Evolutionary conservation across 2,888 invertebrate genomes (phyloP).

Genomic region (Drosophila peninsularis): DNA sequence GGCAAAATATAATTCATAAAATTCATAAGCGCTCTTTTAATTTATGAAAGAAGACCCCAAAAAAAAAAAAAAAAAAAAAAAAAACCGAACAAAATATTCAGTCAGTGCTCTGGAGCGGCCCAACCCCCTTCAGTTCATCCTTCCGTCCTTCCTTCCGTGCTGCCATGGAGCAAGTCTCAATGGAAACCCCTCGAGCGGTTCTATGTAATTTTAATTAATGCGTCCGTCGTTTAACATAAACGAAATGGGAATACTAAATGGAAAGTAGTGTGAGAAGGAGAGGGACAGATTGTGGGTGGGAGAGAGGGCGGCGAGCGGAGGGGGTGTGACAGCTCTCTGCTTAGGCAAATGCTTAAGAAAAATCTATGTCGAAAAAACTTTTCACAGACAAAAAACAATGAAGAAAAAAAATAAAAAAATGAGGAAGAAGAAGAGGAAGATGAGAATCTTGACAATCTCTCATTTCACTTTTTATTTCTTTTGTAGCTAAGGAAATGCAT

Average conservation of each 20-base stretch:
- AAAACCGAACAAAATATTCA: not conserved
- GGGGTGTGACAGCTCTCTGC: constrained; percentile 2
- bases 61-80: constrained; percentile 1
- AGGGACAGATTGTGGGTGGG: constrained; percentile 10
- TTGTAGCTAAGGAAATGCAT: not conserved
- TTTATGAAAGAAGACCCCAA: constrained; percentile 62
- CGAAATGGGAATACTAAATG: constrained; percentile 73
- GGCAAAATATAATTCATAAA: constrained; percentile 69
- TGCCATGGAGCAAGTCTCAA: constrained; percentile 2
- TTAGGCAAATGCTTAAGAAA: constrained; percentile 34
- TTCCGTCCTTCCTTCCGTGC: constrained; percentile 2
- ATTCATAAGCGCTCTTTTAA: constrained; percentile 79
- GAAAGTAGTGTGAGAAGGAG: constrained; percentile 11
- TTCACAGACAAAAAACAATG: constrained; percentile 40
- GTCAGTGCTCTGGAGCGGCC: not conserved
- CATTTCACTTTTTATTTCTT: constrained; percentile 13
- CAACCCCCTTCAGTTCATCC: not conserved
- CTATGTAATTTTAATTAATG: constrained; percentile 76
- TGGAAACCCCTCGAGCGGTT: constrained; percentile 49
- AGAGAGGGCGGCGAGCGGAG: not conserved
- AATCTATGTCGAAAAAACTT: constrained; percentile 41
- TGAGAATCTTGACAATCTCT: constrained; percentile 43
- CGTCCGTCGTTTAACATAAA: constrained; percentile 60
- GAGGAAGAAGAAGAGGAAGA: too few species aligned
- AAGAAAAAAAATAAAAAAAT: constrained; percentile 4